Evolutionary conservation across 2,797 vertebrate genomes (phyloP), one percentile per base, ranked within the genome.

Genomic region (Aplochiton taeniatus): DNA sequence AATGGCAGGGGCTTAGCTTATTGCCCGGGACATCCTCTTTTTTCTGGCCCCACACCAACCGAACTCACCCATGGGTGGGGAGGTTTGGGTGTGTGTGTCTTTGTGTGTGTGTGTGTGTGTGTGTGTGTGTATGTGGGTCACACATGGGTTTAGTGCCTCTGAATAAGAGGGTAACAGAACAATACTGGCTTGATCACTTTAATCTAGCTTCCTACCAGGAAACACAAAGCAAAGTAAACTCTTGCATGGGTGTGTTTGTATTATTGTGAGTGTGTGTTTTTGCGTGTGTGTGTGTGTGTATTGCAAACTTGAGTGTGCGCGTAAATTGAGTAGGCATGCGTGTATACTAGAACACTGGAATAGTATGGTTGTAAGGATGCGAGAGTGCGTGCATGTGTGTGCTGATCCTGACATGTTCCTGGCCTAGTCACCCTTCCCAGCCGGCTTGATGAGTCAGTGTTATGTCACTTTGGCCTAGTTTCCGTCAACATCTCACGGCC

Each of bases 401-500:
- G 52, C 52, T 55, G 3, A 9, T 11, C 8, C 53, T 13, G 20
- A 17, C 2, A 17, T 41, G n/a, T n/a, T n/a, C 13, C 41, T 45
- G 19, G 63, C 46, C 14, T 45, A 61, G 75, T 83, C 80, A 83
- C n/a, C 8, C 50, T 47, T 65, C 6, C 3, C 31, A 31, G 62
- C 69, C 70, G 72, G 42, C 44, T 65, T 70, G 70, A 60, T 74
- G 65, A 20, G 11, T 75, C 62, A 66, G 58, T 71, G 73, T 78
- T 77, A 69, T 76, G 64, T 73, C 73, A 85, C 64, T 45, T 70
- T 66, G 53, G 61, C 8, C 7, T 0, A 31, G 62, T 64, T 51
- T 75, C 61, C 65, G 60, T 46, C 61, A 66, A 67, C 75, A 73
- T 74, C 60, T 70, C 70, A 78, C 66, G 77, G 81, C 50, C 81